Conservation (phyloP, 2,113 vertebrate species). For the Limanda limanda region DNA sequence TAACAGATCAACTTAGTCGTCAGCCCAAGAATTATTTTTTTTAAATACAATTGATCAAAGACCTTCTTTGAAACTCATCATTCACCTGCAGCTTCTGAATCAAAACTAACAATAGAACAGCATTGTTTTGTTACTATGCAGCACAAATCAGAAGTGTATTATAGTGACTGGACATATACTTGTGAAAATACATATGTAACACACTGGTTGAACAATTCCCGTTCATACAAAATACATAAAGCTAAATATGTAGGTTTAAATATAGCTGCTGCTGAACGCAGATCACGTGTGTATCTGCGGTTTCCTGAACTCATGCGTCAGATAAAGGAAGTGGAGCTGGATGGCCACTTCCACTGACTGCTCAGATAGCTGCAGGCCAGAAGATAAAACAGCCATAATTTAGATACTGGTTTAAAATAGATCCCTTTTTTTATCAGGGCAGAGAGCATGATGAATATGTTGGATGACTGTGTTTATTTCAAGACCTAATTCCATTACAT, state of each 20-base stretch:
- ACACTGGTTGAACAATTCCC: neutral
- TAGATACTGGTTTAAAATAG: constrained; percentile 38
- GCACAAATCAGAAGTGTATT: neutral
- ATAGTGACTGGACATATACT: neutral
- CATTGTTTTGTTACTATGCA: neutral
- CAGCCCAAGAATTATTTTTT: too few species aligned
- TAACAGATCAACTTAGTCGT: too few species aligned
- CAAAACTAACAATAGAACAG: too few species aligned
- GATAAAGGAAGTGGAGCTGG: constrained; percentile 13
- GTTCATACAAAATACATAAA: neutral
- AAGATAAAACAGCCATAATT: constrained; percentile 28
- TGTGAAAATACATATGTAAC: neutral
- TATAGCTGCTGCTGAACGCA: neutral
- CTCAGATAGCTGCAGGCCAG: constrained; percentile 24
- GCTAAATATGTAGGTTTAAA: neutral
- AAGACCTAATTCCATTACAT: too few species aligned
- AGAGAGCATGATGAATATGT: neutral
- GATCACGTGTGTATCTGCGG: neutral
- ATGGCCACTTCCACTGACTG: constrained; percentile 33
- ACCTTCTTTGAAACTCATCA: too few species aligned
- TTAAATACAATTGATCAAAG: too few species aligned
- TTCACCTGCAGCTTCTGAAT: too few species aligned
- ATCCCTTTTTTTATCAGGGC: constrained; percentile 25
- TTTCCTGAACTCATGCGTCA: constrained; percentile 14
- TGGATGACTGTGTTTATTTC: neutral